Conservation (phyloP, 2,888 invertebrate genomes). For the Eupithecia centaureata region DNA sequence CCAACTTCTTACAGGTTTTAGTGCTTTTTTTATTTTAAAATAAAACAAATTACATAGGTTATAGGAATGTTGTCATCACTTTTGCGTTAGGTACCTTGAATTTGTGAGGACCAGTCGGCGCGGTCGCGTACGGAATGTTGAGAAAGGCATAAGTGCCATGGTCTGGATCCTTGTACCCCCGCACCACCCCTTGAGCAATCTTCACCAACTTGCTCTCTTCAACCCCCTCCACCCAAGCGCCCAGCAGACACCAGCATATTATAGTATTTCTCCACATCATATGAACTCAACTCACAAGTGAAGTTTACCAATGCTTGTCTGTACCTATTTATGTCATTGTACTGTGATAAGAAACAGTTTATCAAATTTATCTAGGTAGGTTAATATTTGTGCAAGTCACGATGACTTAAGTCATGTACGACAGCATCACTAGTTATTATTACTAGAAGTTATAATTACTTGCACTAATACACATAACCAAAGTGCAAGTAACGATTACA, state of each 20-base stretch:
- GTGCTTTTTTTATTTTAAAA: too few species aligned
- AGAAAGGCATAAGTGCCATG: conserved; percentile 45
- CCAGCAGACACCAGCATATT: conserved; percentile 20
- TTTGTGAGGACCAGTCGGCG: conserved; percentile 51
- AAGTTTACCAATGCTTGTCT: background rate
- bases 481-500: too few species aligned
- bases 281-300: too few species aligned
- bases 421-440: too few species aligned
- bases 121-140: conserved; percentile 57
- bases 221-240: conserved; percentile 12
- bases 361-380: too few species aligned
- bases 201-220: conserved; percentile 43
- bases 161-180: conserved; percentile 49
- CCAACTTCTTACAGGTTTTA: too few species aligned
- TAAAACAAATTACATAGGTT: too few species aligned
- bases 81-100: conserved; percentile 48
- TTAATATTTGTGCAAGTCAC: too few species aligned
- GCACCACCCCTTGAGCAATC: conserved; percentile 52
- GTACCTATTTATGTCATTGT: background rate
- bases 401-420: too few species aligned
- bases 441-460: too few species aligned
- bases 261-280: conserved; percentile 30
- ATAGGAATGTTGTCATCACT: too few species aligned
- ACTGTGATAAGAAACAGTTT: background rate
- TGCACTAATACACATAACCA: too few species aligned